Base-by-base conservation (phyloP, 2,888 invertebrate genomes). In the Bedellia somnulentella region DNA sequence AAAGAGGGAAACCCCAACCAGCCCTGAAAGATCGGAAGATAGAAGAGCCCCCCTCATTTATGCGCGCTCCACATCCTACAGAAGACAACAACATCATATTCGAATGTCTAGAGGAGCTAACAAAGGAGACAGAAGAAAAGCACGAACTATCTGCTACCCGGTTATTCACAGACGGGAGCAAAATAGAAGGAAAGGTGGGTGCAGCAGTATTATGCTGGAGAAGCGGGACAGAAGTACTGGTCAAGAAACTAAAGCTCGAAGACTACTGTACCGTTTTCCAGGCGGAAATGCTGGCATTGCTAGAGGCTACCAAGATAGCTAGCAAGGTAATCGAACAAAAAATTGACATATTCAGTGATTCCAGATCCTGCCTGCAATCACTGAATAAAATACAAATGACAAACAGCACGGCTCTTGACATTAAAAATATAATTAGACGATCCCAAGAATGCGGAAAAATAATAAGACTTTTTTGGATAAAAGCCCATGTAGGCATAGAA, bases 81-180 rank as follows among this genome's bases (percentile, higher is more conserved):
- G 8, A 4, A 8, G 9, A 10, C 5, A 4, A 3, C 2, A 10
- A 5, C 3, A 5, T 27, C 8, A n/a, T 9, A 3, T 27, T 8
- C n/a, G 15, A 10, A 3, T 15, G 15, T 10, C 3, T 27, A 5
- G 27, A 27, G n/a, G n/a, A 15, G 15, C 15, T 15, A 27, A 6
- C 9, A 5, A 5, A 16, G 15, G 3, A 5, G n/a, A n/a, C n/a
- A n/a, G n/a, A n/a, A n/a, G n/a, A n/a, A n/a, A n/a, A n/a, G n/a
- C n/a, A n/a, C n/a, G 4, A 3, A 24, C 10, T 5, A 5, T 10
- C n/a, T n/a, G 16, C n/a, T 15, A 6, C n/a, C 3, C 4, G 3
- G 9, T 13, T 28, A 5, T 28, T 13, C n/a, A 28, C 28, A 3
- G 28, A 28, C n/a, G 28, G 2, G n/a, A n/a, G n/a, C n/a, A n/a